Evolutionary conservation across 1,140 invertebrate genomes (phyloP).

Genomic region (Caerostris extrusa): DNA sequence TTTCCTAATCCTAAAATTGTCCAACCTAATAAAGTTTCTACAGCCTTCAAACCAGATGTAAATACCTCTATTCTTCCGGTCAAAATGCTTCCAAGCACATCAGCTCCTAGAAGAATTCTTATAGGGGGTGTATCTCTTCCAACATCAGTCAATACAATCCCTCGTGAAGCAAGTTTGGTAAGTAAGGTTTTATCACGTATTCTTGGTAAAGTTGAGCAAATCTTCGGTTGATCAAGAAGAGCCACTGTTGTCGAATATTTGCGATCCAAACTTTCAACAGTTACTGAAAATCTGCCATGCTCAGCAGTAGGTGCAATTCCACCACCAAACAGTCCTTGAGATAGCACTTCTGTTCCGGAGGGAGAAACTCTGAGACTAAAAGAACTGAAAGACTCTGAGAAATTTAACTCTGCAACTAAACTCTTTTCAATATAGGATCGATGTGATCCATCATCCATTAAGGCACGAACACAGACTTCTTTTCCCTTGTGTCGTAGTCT

Average conservation of each 20-base stretch:
- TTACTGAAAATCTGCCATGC: constrained; percentile 44
- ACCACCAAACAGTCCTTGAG: constrained; percentile 64
- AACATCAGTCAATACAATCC: constrained; percentile 42
- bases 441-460: constrained; percentile 60
- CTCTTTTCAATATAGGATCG: constrained; percentile 40
- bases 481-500: constrained; percentile 26
- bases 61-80: constrained; percentile 50
- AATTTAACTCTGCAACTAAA: constrained; percentile 25
- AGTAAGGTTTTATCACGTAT: neutral
- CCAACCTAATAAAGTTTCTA: constrained; percentile 38
- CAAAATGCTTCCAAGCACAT: constrained; percentile 56
- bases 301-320: constrained; percentile 39
- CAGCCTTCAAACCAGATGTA: neutral
- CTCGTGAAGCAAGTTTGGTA: neutral
- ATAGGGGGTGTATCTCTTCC: constrained; percentile 29
- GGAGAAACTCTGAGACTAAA: too few species aligned
- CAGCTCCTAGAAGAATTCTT: constrained; percentile 57
- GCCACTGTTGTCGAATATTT: constrained; percentile 42
- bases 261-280: constrained; percentile 15
- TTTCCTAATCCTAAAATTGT: constrained; percentile 53
- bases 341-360: constrained; percentile 36
- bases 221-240: constrained; percentile 64
- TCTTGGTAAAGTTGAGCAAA: constrained; percentile 27
- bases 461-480: constrained; percentile 23
- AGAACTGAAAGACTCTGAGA: too few species aligned